A percentile compares a stretch with the other conserved stretches of the same genome.
These are phyloP conservation scores for Drosophila quadrilineata DNA, from an alignment of 1,140 invertebrate species.

Conservation along the genomic window DNA sequence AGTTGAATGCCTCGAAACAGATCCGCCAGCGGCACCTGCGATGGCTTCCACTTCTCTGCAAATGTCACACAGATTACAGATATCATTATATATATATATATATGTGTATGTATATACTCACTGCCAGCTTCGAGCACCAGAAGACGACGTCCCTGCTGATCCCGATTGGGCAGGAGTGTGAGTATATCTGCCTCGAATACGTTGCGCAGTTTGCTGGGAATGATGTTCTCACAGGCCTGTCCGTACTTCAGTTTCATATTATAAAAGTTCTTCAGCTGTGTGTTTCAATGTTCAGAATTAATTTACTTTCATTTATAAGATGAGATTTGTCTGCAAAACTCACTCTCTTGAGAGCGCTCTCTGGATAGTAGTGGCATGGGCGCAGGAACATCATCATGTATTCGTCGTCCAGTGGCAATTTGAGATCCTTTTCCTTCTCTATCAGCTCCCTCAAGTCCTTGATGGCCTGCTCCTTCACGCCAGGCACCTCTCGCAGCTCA, in stretches of 20 bases:
- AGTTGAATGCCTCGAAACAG: constrained; percentile 84
- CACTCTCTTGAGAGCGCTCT: constrained; percentile 85
- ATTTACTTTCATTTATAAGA: not conserved
- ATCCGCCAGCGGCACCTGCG: constrained; percentile 83
- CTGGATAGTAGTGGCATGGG: constrained; percentile 86
- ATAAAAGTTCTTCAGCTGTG: constrained; percentile 84
- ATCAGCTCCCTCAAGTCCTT: constrained; percentile 83
- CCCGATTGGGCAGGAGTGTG: constrained; percentile 83
- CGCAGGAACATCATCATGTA: constrained; percentile 85
- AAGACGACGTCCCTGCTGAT: constrained; percentile 83
- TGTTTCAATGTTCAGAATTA: not conserved
- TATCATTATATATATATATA: too few relatives aligned
- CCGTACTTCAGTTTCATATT: constrained; percentile 83
- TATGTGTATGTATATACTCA: too few relatives aligned
- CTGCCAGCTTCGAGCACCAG: constrained; percentile 84
- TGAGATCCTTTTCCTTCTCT: constrained; percentile 81
- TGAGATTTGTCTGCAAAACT: constrained; percentile 49
- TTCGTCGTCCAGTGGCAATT: constrained; percentile 84
- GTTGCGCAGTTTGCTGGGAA: constrained; percentile 82
- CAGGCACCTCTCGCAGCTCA: constrained; percentile 87
- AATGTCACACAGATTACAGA: not conserved
- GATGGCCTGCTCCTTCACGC: constrained; percentile 84
- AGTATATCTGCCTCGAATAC: constrained; percentile 83
- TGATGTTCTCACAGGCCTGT: constrained; percentile 82
- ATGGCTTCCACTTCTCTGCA: constrained; percentile 86